Base-by-base conservation (phyloP, 2,888 invertebrate genomes). In the Maniola hyperantus region DNA sequence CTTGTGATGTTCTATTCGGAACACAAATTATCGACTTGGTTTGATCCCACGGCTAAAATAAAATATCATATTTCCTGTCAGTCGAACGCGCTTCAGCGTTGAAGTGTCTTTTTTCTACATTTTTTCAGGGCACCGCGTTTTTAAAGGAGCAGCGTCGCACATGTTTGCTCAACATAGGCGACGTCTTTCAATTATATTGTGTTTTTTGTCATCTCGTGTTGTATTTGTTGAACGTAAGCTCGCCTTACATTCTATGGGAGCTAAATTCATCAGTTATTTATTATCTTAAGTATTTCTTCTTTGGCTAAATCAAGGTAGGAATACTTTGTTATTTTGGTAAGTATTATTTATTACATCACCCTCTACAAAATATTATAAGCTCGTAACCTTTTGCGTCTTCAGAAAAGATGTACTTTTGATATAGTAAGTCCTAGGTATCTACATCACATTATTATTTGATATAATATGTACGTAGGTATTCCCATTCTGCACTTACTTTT, bases 51-150 rank as follows among this genome's bases (percentile, higher is more conserved):
- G 90, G 90, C 89, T 85, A 85, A 91, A 91, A 91, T 92, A 91
- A 92, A 92, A 91, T 92, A 92, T 92, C 92, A 91, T 91, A 91
- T 92, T 91, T 92, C 92, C 91, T 91, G 91, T 89, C 88, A 88
- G 86, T 74, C 84, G 83, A 78, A 80, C 88, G 80, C 86, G 90
- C 89, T 89, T 90, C 86, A 86, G 85, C 74, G 80, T 85, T 89
- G 76, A 84, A 90, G 89, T 87, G 88, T 77, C 78, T 85, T 91
- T 91, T 89, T 90, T 76, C 72, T 54, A 60, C 76, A 78, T 85
- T 85, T 87, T 86, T 86, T 86, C 83, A 83, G 83, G 77, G 80
- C 84, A 79, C 80, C 77, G 76, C 66, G 83, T 88, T 91, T 91
- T 91, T 91, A 89, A 89, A 87, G 84, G 85, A 88, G 85, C 87